Evolutionary conservation across 64 coral and sea anemone genomes (phyloP).

Genomic region (Stichodactyla helianthus): DNA sequence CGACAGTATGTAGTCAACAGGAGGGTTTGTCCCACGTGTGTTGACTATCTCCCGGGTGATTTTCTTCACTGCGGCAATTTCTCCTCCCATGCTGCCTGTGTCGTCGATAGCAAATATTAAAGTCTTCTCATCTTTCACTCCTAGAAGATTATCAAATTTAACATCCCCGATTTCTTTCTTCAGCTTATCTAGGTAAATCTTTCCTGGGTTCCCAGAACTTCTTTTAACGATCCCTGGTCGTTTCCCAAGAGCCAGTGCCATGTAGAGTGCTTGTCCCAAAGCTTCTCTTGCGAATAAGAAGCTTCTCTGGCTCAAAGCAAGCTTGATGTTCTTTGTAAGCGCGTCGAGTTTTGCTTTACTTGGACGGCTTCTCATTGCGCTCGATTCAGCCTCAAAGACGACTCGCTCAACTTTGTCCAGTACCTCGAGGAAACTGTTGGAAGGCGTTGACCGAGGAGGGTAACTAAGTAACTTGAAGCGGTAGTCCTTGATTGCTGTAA

Average conservation of each 20-base stretch:
- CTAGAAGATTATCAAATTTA: conserved; percentile 50
- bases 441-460: conserved; percentile 12
- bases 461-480: not conserved
- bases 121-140: conserved; percentile 48
- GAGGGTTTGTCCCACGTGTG: not conserved
- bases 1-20: conserved; percentile 34
- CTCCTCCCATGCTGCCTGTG: conserved; percentile 59
- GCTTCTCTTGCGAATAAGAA: conserved; percentile 55
- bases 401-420: conserved; percentile 60
- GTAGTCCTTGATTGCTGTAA: not conserved
- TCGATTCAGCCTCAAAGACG: conserved; percentile 39
- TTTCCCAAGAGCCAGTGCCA: not conserved
- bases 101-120: conserved; percentile 78
- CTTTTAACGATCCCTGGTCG: not conserved
- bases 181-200: conserved; percentile 31
- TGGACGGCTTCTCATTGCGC: conserved; percentile 9
- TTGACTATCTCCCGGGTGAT: conserved; percentile 37
- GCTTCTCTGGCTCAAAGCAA: conserved; percentile 33
- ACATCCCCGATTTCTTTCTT: conserved; percentile 45
- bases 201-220: not conserved
- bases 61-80: conserved; percentile 56
- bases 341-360: conserved; percentile 13
- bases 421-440: conserved; percentile 65
- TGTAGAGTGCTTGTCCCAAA: conserved; percentile 48
- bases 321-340: conserved; percentile 47